Percentiles rank a stretch among this genome's conserved stretches.
Conservation (phyloP, 1,140 invertebrate genomes). For the Hyposmocoma kahamanoa region DNA sequence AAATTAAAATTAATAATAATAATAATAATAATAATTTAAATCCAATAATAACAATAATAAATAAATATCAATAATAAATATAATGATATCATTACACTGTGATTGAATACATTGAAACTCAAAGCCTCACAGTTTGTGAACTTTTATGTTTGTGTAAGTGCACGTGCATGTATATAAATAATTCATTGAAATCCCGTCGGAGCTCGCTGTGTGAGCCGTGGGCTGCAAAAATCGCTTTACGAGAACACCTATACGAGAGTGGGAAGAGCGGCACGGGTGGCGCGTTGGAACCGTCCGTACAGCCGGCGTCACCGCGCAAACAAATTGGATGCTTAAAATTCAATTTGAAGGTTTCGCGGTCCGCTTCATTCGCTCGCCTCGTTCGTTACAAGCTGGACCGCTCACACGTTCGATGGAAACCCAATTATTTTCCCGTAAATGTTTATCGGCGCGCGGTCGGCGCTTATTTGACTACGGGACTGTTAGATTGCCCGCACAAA, state of each 20-base stretch:
- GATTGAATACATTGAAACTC: neutral
- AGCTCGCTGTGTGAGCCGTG: slow-evolving; percentile 18
- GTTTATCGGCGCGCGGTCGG: slow-evolving; percentile 32
- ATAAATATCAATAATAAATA: neutral
- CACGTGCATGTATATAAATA: slow-evolving; percentile 35
- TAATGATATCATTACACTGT: neutral
- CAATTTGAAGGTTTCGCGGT: slow-evolving; percentile 70
- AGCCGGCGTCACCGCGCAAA: slow-evolving; percentile 42
- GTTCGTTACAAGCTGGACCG: slow-evolving; percentile 53
- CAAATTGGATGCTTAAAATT: slow-evolving; percentile 73
- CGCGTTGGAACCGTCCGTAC: slow-evolving; percentile 7
- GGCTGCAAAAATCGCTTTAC: slow-evolving; percentile 55
- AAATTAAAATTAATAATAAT: neutral
- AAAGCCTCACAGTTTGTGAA: slow-evolving; percentile 10
- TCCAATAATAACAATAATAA: neutral
- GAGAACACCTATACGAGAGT: slow-evolving; percentile 19
- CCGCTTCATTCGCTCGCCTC: slow-evolving; percentile 56
- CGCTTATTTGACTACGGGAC: slow-evolving; percentile 19
- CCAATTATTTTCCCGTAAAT: slow-evolving; percentile 59
- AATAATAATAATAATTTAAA: neutral
- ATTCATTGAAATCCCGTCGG: slow-evolving; percentile 47
- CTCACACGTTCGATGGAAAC: slow-evolving; percentile 53
- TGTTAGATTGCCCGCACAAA: slow-evolving; percentile 9
- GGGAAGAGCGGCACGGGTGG: slow-evolving; percentile 14
- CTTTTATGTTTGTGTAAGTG: slow-evolving; percentile 10